Percentiles rank a stretch among this genome's conserved stretches.
Evolutionary conservation across 2,797 vertebrate genomes (phyloP).

Genomic region (Tadarida brasiliensis): DNA sequence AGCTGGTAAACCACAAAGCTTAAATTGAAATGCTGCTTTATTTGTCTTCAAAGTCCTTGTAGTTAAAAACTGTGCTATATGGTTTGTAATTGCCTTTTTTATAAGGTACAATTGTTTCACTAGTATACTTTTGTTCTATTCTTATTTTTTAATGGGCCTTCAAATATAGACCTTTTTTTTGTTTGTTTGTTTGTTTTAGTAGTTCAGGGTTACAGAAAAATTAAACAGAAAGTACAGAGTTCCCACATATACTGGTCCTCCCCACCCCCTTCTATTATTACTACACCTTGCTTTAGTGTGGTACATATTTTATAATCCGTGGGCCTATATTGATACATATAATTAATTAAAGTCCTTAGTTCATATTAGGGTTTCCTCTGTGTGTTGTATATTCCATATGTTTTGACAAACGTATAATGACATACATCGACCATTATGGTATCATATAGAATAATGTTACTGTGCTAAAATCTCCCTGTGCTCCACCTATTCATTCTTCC

Average conservation of each 20-base stretch:
- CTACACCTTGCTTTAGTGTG: background rate
- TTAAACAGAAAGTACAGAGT: background rate
- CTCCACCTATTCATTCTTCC: background rate
- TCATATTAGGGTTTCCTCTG: background rate
- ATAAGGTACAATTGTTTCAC: background rate
- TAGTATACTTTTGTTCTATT: background rate
- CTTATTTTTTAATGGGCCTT: background rate
- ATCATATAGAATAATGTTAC: background rate
- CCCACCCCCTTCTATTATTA: background rate
- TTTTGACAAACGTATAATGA: background rate
- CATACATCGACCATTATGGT: background rate
- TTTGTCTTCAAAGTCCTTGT: background rate
- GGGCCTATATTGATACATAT: background rate
- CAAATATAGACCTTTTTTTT: conserved; percentile 3
- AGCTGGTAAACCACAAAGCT: background rate
- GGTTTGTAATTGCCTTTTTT: background rate
- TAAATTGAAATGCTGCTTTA: background rate
- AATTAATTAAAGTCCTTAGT: background rate
- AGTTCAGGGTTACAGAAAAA: background rate
- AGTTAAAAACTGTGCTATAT: background rate
- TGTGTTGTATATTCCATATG: background rate
- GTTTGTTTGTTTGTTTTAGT: background rate
- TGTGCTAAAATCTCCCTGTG: background rate
- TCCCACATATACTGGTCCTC: background rate
- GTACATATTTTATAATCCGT: background rate